Evolutionary conservation across 2,113 vertebrate genomes (phyloP).

Genomic region (Cervus canadensis): DNA sequence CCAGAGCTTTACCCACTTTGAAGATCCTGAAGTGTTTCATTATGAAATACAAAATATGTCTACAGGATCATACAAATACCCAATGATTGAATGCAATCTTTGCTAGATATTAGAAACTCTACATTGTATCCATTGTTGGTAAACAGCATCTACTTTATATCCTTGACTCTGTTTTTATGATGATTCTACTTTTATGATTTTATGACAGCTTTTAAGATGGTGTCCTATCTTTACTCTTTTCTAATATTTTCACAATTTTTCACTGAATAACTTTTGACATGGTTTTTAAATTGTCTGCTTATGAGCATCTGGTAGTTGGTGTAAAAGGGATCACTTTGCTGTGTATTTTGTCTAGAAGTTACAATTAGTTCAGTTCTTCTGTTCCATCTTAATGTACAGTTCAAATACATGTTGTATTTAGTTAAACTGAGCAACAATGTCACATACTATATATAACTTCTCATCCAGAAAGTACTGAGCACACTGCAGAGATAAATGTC

Average conservation of each 20-base stretch:
- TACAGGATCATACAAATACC: constrained; percentile 41
- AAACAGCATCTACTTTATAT: constrained; percentile 8
- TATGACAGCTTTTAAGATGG: background rate
- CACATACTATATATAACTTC: background rate
- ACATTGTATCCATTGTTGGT: constrained; percentile 11
- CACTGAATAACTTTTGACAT: background rate
- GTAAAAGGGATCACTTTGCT: background rate
- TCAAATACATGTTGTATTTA: background rate
- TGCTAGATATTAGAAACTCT: constrained; percentile 14
- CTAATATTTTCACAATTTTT: background rate
- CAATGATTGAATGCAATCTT: constrained; percentile 31
- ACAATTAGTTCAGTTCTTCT: background rate
- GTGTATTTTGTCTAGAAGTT: constrained; percentile 2
- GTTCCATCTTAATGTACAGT: background rate
- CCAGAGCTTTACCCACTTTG: constrained; percentile 53
- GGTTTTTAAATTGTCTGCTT: background rate
- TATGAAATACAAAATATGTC: constrained; percentile 63
- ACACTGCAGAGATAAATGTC: background rate
- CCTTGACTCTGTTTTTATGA: constrained; percentile 23
- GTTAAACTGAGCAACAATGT: background rate
- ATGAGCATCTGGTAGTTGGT: background rate
- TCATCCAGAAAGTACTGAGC: background rate
- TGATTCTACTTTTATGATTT: constrained; percentile 24
- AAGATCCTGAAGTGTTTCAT: constrained; percentile 61
- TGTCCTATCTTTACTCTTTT: background rate